These are phyloP conservation scores for Apeltes quadracus DNA, from an alignment of 2,113 vertebrate species.

Conservation along the genomic window DNA sequence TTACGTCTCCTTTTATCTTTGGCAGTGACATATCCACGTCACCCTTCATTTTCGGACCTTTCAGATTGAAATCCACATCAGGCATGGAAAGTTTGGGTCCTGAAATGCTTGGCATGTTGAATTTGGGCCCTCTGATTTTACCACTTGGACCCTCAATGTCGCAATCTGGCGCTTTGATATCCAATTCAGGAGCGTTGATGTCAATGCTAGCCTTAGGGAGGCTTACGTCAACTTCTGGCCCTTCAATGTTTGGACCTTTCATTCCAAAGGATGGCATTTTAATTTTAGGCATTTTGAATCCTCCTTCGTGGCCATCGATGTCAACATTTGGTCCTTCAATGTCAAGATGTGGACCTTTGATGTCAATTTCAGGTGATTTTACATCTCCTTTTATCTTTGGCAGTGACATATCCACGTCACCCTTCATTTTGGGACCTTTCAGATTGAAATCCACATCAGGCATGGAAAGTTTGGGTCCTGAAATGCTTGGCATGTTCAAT, in stretches of 20 bases:
- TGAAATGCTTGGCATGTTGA: conserved; percentile 44
- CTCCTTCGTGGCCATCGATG: conserved; percentile 9
- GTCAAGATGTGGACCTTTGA: conserved; percentile 5
- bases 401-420: conserved; percentile 21
- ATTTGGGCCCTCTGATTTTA: conserved; percentile 60
- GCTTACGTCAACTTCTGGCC: conserved; percentile 3
- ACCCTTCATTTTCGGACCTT: background rate
- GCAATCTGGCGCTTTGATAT: conserved; percentile 13
- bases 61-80: background rate
- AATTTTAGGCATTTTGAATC: conserved; percentile 59
- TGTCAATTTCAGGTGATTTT: too few relatives aligned
- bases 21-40: conserved; percentile 27
- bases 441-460: background rate
- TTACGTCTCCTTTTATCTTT: conserved; percentile 28
- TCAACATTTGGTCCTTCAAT: conserved; percentile 33
- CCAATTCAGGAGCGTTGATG: background rate
- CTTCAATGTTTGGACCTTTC: conserved; percentile 58
- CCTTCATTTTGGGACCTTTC: conserved; percentile 67
- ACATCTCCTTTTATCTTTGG: conserved; percentile 40
- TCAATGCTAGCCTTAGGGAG: background rate
- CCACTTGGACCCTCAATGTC: conserved; percentile 13
- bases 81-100: background rate
- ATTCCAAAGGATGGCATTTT: conserved; percentile 70
- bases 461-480: too few relatives aligned
- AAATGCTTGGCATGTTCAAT: conserved; percentile 12